Conservation (phyloP, 1,140 invertebrate species). For the Plutomurus gul region DNA sequence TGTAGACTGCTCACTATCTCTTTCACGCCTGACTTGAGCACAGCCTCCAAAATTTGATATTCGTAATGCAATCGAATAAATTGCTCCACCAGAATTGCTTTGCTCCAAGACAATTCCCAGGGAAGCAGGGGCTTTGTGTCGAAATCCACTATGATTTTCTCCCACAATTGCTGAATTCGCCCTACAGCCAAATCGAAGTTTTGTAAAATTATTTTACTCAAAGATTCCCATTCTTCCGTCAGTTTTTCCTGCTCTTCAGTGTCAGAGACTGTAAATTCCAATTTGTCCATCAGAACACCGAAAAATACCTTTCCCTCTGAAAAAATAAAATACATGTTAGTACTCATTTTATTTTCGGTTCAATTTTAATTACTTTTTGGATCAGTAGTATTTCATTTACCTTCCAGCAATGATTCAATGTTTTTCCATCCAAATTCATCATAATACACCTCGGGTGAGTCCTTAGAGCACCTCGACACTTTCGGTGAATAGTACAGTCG, state of each 20-base stretch:
- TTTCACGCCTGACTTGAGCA: conserved; percentile 36
- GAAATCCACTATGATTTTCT: conserved; percentile 4
- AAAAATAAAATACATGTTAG: background rate
- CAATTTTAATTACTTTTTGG: no score
- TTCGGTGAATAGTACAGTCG: background rate
- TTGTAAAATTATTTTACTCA: conserved; percentile 15
- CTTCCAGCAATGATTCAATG: background rate
- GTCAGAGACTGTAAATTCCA: conserved; percentile 33
- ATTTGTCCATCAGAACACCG: conserved; percentile 30
- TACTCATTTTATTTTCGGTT: no score
- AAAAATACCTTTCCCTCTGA: conserved; percentile 44
- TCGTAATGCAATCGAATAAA: conserved; percentile 27
- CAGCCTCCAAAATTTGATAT: conserved; percentile 45
- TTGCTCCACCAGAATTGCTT: background rate
- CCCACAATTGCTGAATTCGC: conserved; percentile 31
- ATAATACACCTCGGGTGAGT: conserved; percentile 36
- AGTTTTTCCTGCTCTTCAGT: conserved; percentile 24
- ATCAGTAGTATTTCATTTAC: background rate
- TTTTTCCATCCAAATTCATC: background rate
- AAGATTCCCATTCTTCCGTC: conserved; percentile 34
- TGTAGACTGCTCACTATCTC: conserved; percentile 40
- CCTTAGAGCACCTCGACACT: background rate
- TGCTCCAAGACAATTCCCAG: conserved; percentile 36
- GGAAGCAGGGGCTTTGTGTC: conserved; percentile 24
- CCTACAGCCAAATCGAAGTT: conserved; percentile 30